Evolutionary conservation across 1,140 invertebrate species (phyloP), one percentile per base, ranked within the genome.

Genomic region (Tigriopus japonicus): DNA sequence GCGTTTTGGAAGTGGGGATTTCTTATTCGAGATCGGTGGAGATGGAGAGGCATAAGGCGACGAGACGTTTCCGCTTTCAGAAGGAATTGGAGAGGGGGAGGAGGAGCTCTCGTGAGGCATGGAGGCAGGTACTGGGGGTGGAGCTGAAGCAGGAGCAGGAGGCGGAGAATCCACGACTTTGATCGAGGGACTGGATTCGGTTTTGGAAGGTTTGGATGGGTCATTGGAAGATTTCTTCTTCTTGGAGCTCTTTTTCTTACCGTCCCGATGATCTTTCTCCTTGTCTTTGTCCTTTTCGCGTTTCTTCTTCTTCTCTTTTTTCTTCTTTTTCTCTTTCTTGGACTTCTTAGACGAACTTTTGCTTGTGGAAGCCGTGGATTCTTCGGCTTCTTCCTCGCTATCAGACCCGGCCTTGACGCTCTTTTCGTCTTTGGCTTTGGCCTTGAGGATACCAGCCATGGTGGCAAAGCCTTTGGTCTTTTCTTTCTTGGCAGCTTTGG

Each of bases 281-380:
- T 35, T 35, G 15, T 49, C 45, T 28, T 54, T 54, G n/a, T 28
- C n/a, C 52, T 35, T 35, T 35, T 54, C 35, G 21, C 52, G 14
- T 28, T 54, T 54, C 52, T 54, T 54, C 6, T 54, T 28, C 52
- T 54, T 54, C 52, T 54, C 52, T 54, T 28, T 19, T 28, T 54
- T 54, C 52, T 54, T 54, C 52, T 54, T 54, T 28, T 54, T 54
- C n/a, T 54, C 52, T 28, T 54, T 54, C 52, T 54, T 54, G 3
- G 21, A 23, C 17, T 54, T 54, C 17, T 54, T 54, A 17, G n/a
- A 15, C 3, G n/a, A 17, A 3, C 24, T 21, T 28, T 54, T 54
- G 24, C 28, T 35, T 3, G 28, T 35, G 28, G 28, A 35, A 5
- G 28, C 28, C 28, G 28, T 35, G 28, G 28, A 35, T 9, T 35